Conservation (phyloP, 2,113 vertebrate genomes). For the Picathartes gymnocephalus region DNA sequence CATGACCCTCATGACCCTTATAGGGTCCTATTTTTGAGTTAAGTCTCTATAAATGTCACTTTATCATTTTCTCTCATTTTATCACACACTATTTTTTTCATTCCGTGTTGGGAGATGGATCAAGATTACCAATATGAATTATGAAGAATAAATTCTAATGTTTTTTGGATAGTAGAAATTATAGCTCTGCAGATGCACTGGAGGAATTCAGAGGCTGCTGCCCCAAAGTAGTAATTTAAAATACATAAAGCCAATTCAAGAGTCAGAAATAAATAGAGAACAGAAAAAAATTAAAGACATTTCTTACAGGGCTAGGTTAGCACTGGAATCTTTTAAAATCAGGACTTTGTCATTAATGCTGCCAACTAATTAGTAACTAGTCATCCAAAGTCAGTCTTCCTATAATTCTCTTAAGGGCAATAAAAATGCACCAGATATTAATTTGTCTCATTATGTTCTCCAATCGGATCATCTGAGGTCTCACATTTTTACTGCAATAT, state of each 20-base stretch:
- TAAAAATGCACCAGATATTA: background rate
- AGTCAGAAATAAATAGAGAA: background rate
- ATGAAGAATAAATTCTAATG: background rate
- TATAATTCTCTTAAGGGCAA: background rate
- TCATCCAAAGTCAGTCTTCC: background rate
- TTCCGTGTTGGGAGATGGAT: background rate
- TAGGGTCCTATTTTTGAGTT: rapidly evolving
- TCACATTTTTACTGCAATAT: background rate
- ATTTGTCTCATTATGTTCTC: background rate
- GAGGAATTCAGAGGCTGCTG: background rate
- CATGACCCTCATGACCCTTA: background rate
- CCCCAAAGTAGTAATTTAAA: background rate
- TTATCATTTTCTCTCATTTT: background rate
- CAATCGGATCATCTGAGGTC: background rate
- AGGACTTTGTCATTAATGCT: background rate
- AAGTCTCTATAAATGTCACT: background rate
- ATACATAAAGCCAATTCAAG: background rate
- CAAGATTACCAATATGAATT: background rate
- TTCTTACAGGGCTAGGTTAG: background rate
- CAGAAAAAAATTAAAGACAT: background rate
- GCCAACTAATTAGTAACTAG: background rate
- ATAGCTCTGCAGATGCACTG: background rate
- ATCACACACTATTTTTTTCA: rapidly evolving
- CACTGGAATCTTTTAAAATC: background rate
- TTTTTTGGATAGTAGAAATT: background rate